Percentiles rank a stretch among this genome's conserved stretches.
Evolutionary conservation across 2,113 vertebrate genomes (phyloP).

Genomic region (Calyptomena viridis): DNA sequence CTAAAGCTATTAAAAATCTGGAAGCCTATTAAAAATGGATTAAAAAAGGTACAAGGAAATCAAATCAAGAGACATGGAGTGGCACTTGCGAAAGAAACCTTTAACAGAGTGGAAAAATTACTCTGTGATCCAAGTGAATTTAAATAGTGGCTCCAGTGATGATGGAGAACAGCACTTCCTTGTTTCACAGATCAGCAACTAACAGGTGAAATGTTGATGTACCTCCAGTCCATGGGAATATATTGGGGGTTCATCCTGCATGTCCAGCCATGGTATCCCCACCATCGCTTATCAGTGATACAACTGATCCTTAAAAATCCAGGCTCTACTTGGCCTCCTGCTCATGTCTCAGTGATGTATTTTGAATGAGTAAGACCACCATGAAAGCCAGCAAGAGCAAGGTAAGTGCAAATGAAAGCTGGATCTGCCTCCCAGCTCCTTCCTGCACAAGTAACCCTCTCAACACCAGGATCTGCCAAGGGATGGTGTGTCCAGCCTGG

Average conservation of each 20-base stretch:
- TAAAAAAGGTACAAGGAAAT: constrained; percentile 70
- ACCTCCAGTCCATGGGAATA: neutral
- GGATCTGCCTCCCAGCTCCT: neutral
- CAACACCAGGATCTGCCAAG: neutral
- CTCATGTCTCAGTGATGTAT: rapidly evolving
- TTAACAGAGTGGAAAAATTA: constrained; percentile 55
- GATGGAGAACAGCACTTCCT: neutral
- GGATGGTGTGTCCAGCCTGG: neutral
- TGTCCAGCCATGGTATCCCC: neutral
- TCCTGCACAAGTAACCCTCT: neutral
- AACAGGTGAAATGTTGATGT: neutral
- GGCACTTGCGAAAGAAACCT: constrained; percentile 57
- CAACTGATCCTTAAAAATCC: rapidly evolving
- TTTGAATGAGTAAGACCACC: neutral
- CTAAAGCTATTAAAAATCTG: constrained; percentile 70
- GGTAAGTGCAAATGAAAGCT: neutral
- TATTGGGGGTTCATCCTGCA: rapidly evolving
- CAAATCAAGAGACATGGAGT: constrained; percentile 70
- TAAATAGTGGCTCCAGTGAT: neutral
- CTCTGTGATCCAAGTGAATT: constrained; percentile 47
- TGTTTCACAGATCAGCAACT: neutral
- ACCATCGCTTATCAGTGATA: neutral
- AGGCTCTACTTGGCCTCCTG: neutral
- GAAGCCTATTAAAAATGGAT: constrained; percentile 70
- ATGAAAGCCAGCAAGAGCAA: neutral